These are phyloP conservation scores for Muscicapa comitata DNA, from an alignment of 2,797 vertebrate species.

Conservation along the genomic window DNA sequence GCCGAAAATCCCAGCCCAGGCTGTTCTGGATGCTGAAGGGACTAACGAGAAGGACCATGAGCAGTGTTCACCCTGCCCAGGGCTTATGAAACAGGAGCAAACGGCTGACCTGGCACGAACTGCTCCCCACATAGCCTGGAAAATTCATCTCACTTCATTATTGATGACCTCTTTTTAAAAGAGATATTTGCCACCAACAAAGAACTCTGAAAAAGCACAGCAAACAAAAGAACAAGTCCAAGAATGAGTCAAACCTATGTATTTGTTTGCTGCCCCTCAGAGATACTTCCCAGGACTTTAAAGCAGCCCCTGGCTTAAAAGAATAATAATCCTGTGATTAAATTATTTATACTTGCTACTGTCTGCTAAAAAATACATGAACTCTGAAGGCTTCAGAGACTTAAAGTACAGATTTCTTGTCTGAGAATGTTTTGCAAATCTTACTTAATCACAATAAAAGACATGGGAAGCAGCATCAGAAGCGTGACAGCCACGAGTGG, in stretches of 20 bases:
- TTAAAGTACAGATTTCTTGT: background rate
- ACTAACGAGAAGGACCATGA: background rate
- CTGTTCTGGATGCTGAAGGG: background rate
- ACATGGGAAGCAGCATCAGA: background rate
- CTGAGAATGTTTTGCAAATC: background rate
- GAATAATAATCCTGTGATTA: background rate
- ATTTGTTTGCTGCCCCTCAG: background rate
- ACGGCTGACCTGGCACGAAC: background rate
- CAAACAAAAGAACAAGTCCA: background rate
- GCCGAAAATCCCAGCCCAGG: background rate
- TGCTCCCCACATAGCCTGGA: background rate
- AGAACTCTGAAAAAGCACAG: background rate
- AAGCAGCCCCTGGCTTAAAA: background rate
- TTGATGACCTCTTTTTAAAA: conserved; percentile 14
- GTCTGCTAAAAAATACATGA: conserved; percentile 28
- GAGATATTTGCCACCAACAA: background rate
- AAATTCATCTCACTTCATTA: background rate
- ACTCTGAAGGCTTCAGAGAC: background rate
- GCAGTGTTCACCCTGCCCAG: background rate
- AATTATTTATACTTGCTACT: conserved; percentile 9
- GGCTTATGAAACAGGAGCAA: background rate
- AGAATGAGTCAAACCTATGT: background rate
- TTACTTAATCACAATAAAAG: background rate
- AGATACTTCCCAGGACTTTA: background rate
- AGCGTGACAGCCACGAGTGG: background rate